Base-by-base conservation (phyloP, 2,113 vertebrate species). In the Chaetops frenatus region DNA sequence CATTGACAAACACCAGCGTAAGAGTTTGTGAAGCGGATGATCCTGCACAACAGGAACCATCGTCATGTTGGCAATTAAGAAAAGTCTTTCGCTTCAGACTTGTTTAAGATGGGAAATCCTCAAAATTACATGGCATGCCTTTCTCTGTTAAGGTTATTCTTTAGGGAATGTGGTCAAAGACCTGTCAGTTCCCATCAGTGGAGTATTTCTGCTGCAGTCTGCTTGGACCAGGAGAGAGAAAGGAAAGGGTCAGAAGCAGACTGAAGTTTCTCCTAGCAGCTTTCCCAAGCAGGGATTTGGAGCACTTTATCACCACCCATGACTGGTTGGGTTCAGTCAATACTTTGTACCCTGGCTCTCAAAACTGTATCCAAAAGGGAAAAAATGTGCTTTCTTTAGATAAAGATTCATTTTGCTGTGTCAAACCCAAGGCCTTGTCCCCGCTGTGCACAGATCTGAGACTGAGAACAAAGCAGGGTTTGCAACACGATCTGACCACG, bases 381-480 rank as follows among this genome's bases (percentile, higher is more conserved):
- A 38, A 38, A 80, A 90, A 66, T 54, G 51, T 48, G n/a, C 66
- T 92, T 72, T 77, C 57, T 79, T 88, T 42, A 95, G 57, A 76
- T 87, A 88, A 90, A 83, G 23, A 47, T 29, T 80, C 4, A 31
- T 86, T 85, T 62, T 69, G 45, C 54, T 42, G 0, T 13, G 70
- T 45, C 71, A 83, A 86, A 83, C 31, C 23, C 1, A 0, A 60
- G 65, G 65, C 33, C 58, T 81, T 1, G 0, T 69, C 66, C 66
- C 72, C 22, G 1, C 20, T 10, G 40, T 3, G 21, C 56, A 2
- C 27, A 54, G 56, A 77, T 65, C 45, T 27, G 58, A 81, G 40
- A 12, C 40, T 7, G 48, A 72, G 45, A 36, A 86, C 61, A 35
- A 27, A 61, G 44, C 0, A 0, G 13, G 24, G 7, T 62, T 38